Evolutionary conservation across 1,140 invertebrate genomes (phyloP).

Genomic region (Aphelinus certus): DNA sequence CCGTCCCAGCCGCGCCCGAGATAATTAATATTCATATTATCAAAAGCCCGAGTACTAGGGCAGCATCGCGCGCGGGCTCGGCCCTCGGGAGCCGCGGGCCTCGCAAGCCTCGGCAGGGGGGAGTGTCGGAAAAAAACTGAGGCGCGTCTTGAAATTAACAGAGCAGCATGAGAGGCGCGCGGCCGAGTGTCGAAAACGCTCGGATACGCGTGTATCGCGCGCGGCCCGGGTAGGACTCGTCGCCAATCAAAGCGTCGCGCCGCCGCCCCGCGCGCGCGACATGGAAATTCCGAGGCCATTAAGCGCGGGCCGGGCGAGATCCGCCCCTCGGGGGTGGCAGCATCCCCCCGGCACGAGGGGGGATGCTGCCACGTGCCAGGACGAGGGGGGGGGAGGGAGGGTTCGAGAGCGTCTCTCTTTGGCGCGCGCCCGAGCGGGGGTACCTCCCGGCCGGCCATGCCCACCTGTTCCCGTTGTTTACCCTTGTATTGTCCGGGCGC

Average conservation of each 20-base stretch:
- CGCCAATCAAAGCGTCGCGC: neutral
- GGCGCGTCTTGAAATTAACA: constrained; percentile 11
- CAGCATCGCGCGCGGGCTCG: neutral
- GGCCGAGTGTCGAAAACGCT: neutral
- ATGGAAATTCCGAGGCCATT: neutral
- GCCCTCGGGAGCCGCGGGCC: neutral
- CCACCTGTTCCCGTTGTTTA: constrained; percentile 63
- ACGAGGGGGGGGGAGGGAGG: too few relatives aligned
- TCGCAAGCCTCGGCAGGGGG: neutral
- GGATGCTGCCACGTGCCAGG: too few relatives aligned
- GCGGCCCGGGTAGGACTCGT: too few relatives aligned
- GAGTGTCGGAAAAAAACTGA: constrained; percentile 2
- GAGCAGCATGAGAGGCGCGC: constrained; percentile 20
- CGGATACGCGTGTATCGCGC: neutral
- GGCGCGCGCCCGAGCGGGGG: neutral
- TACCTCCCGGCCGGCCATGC: constrained; percentile 47
- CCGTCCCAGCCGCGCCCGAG: neutral
- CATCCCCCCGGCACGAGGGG: too few relatives aligned
- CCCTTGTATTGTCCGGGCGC: constrained; percentile 61
- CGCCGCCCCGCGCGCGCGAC: neutral
- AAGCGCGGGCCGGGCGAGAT: too few relatives aligned
- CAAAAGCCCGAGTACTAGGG: constrained; percentile 23
- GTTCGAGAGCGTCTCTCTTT: constrained; percentile 10
- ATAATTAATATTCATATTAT: constrained; percentile 37
- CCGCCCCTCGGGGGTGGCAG: too few relatives aligned